Evolutionary conservation across 2,797 vertebrate species (phyloP).

Genomic region (Pelochelys cantorii): DNA sequence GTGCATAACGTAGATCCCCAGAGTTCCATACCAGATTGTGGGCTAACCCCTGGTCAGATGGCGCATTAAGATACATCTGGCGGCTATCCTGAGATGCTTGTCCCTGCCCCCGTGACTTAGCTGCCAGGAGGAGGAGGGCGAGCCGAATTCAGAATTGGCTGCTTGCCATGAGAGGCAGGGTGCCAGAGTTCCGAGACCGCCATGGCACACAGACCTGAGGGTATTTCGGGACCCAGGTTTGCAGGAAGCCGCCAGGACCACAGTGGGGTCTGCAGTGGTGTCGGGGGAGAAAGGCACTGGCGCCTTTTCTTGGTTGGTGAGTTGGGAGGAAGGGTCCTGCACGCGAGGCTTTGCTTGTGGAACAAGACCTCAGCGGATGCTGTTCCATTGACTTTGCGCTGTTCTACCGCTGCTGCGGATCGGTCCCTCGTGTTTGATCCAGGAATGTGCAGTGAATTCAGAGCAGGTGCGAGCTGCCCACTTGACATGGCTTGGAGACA

Average conservation of each 20-base stretch:
- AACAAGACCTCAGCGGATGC: background rate
- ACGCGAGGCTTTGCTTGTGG: background rate
- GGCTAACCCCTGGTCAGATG: no score
- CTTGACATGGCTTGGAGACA: background rate
- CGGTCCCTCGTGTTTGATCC: background rate
- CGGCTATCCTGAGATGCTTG: no score
- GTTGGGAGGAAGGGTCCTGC: background rate
- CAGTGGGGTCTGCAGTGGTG: background rate
- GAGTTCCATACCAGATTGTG: no score
- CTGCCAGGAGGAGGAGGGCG: background rate
- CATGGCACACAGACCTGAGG: background rate
- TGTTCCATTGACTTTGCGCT: rapidly evolving
- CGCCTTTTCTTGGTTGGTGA: background rate
- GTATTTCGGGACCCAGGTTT: background rate
- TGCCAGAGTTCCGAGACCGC: background rate
- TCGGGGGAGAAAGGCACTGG: background rate
- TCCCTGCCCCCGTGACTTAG: no score
- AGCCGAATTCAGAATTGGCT: background rate
- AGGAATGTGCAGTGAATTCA: background rate
- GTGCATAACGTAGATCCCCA: no score
- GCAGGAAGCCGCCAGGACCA: background rate
- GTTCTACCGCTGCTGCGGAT: background rate
- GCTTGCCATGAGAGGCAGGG: background rate
- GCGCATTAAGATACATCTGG: no score
- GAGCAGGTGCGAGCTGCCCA: background rate